Base-by-base conservation (phyloP, 2,797 vertebrate species). In the Microctenopoma stevenorrisi region DNA sequence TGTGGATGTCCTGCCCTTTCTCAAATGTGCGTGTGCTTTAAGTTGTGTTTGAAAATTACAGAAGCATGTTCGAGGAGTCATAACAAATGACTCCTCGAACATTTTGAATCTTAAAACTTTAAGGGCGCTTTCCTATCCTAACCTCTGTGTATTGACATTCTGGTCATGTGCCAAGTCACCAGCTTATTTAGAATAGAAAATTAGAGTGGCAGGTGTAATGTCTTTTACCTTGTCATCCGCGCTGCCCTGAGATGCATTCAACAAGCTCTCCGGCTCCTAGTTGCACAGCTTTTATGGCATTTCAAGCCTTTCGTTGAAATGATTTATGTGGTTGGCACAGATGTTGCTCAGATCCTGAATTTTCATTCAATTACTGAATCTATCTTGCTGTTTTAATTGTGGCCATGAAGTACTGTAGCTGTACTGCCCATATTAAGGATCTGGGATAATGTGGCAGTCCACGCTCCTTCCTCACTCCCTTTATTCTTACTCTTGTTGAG, bases 341-440 rank as follows among this genome's bases (percentile, higher is more conserved):
- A 94, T 95, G 94, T 94, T 94, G 91, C 92, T 93, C 90, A 91
- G 90, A 93, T 93, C 92, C 91, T 79, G 90, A 92, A 93, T 94
- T 94, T 94, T 93, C 90, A 92, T 93, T 94, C 92, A 94, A 94
- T 94, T 94, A 95, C 92, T 78, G 91, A 88, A 93, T 94, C 91
- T 91, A 93, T 93, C 93, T 93, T 83, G 91, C 91, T 91, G 93
- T 93, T 93, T 95, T 94, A 94, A 95, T 94, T 93, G 93, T 89
- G 87, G 89, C 92, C 86, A 92, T 94, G 92, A 93, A 18, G 18
- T 18, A 18, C 18, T 18, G 18, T 18, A 91, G 85, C 84, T 83
- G 83, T 86, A 86, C 90, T 88, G 89, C 88, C 89, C 88, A 81
- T 90, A 89, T 91, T 91, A 91, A 90, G 82, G 83, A 86, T 85